These are phyloP conservation scores for Melinaea menophilus DNA, from an alignment of 2,888 invertebrate genomes.

Conservation along the genomic window DNA sequence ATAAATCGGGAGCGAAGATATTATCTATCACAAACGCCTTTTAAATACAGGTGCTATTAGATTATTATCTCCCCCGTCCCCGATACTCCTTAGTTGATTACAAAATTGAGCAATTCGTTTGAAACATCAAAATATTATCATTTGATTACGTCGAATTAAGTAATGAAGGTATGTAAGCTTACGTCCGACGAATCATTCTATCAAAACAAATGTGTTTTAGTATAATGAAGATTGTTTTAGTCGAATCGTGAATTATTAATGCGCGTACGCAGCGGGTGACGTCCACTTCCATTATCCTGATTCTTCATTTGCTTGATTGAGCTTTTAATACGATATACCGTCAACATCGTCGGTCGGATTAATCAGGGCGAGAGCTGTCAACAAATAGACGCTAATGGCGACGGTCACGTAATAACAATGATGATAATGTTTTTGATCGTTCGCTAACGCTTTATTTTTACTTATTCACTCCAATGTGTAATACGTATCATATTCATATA, in stretches of 20 bases:
- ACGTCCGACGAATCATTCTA: slow-evolving; percentile 33
- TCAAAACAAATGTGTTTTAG: slow-evolving; percentile 62
- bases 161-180: slow-evolving; percentile 34
- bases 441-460: slow-evolving; percentile 16
- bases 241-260: slow-evolving; percentile 73
- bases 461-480: not conserved
- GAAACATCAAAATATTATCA: slow-evolving; percentile 57
- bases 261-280: slow-evolving; percentile 72
- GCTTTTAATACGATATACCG: slow-evolving; percentile 76
- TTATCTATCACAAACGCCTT: slow-evolving; percentile 33
- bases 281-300: slow-evolving; percentile 72
- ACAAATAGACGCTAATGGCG: slow-evolving; percentile 67
- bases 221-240: slow-evolving; percentile 76
- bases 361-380: slow-evolving; percentile 67
- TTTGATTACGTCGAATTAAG: slow-evolving; percentile 39
- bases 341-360: slow-evolving; percentile 65
- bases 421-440: slow-evolving; percentile 49
- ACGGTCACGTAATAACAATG: slow-evolving; percentile 63
- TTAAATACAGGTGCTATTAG: slow-evolving; percentile 36
- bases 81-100: slow-evolving; percentile 56
- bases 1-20: slow-evolving; percentile 31
- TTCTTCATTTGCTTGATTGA: slow-evolving; percentile 78
- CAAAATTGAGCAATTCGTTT: slow-evolving; percentile 67
- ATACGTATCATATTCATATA: not conserved
- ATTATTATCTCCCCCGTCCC: slow-evolving; percentile 44